Evolutionary conservation across 2,797 vertebrate species (phyloP).

Genomic region (Enteromius paludinosus): DNA sequence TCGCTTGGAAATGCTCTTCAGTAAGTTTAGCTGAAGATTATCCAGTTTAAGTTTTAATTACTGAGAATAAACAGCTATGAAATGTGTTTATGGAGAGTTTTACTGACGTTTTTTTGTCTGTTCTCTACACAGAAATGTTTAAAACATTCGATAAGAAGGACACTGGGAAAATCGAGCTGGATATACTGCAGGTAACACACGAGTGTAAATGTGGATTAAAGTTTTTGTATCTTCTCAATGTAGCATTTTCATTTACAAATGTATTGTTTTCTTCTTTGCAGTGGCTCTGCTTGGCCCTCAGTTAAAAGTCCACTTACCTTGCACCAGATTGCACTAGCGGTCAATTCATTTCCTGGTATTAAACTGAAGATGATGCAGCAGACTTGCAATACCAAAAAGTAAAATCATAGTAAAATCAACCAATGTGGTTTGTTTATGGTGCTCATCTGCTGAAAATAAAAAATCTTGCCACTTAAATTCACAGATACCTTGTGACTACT

Average conservation of each 20-base stretch:
- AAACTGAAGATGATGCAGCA: neutral
- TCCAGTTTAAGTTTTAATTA: neutral
- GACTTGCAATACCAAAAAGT: neutral
- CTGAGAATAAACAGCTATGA: neutral
- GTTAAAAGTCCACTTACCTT: constrained; percentile 40
- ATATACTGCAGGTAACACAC: constrained; percentile 72
- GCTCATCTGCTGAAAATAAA: neutral
- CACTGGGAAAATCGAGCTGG: constrained; percentile 77
- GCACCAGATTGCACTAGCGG: neutral
- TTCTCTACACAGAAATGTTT: constrained; percentile 74
- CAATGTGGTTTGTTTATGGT: neutral
- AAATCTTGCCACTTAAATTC: neutral
- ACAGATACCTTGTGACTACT: neutral
- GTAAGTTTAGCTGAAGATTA: constrained; percentile 74
- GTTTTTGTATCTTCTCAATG: neutral
- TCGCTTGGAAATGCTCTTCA: constrained; percentile 87
- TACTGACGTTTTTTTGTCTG: constrained; percentile 7
- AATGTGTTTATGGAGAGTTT: neutral
- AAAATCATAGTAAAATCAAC: neutral
- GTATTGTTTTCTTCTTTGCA: constrained; percentile 51
- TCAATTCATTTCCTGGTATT: neutral
- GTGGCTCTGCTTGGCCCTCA: constrained; percentile 65
- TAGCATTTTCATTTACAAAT: neutral
- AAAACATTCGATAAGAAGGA: constrained; percentile 70
- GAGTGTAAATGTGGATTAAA: too few species aligned